These are phyloP conservation scores for Hycleus cichorii DNA, from an alignment of 1,140 invertebrate species.

Conservation along the genomic window DNA sequence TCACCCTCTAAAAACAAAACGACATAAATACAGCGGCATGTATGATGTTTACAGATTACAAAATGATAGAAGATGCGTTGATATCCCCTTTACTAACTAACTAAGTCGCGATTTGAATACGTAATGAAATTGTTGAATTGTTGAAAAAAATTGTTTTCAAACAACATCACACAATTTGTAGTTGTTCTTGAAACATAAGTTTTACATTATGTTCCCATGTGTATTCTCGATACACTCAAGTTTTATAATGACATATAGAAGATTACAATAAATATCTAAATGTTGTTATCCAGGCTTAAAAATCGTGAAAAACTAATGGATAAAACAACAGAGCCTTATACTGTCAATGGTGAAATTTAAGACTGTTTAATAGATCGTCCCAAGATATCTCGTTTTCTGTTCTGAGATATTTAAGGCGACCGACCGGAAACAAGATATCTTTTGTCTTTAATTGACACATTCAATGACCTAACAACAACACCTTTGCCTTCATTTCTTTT, in stretches of 20 bases:
- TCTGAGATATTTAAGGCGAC: constrained; percentile 16
- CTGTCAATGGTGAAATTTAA: constrained; percentile 24
- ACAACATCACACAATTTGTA: too few species aligned
- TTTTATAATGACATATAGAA: too few species aligned
- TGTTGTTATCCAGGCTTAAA: too few species aligned
- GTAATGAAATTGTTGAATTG: constrained; percentile 7
- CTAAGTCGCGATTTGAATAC: constrained; percentile 19
- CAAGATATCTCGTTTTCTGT: constrained; percentile 14
- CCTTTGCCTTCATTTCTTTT: not conserved
- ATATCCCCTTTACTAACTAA: constrained; percentile 20
- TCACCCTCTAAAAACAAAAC: not conserved
- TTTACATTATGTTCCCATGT: too few species aligned
- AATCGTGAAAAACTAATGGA: not conserved
- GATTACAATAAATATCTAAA: too few species aligned
- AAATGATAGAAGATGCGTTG: constrained; percentile 18
- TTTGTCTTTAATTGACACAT: constrained; percentile 27
- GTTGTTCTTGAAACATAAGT: too few species aligned
- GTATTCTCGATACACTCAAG: too few species aligned
- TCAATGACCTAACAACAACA: constrained; percentile 21
- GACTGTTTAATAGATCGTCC: constrained; percentile 17
- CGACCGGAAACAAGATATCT: constrained; percentile 25
- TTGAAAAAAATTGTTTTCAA: too few species aligned
- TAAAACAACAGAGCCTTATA: constrained; percentile 12
- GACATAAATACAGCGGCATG: constrained; percentile 5
- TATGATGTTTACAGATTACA: constrained; percentile 18